Base-by-base conservation (phyloP, 2,113 vertebrate genomes). In the Pyrgilauda ruficollis region DNA sequence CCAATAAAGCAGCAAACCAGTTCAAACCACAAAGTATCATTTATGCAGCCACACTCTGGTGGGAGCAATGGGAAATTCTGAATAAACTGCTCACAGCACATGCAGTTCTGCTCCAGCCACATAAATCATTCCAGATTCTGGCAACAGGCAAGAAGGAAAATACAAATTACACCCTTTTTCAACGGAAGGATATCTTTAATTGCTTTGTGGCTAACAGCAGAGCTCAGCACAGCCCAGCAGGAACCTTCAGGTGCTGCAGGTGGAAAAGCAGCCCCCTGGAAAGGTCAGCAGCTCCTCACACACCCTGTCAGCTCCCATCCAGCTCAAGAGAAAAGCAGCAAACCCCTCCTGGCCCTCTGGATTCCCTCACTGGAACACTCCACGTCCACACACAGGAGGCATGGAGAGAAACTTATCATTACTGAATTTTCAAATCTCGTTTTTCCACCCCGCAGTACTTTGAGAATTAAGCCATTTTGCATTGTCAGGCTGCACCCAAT, bases 311-410 rank as follows among this genome's bases (percentile, higher is more conserved):
- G 64, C 77, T 91, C 80, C 59, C 35, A 66, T 18, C 41, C 63
- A 70, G 84, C 7, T 35, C 84, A 49, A 23, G 39, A 8, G 64
- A 46, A 26, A 47, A 6, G 33, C 43, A 35, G 35, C 6, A 9
- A 24, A 21, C 26, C 1, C 47, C 15, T 6, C 62, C 49, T 64
- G 49, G 17, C 24, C 7, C 64, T 35, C 15, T 41, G 39, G 19
- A 2, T 2, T 39, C 52, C 35, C 64, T 20, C 11, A 7, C 0
- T 1, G 22, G 23, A 27, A 7, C 4, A 5, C 28, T 58, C 63
- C 37, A 3, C 0, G 1, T 1, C 12, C 35, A 21, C 39, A 9
- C 5, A 15, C 33, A 41, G 5, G 17, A 15, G 4, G 7, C 1
- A 5, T 1, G 4, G 2, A 13, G 3, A 49, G 41, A 56, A 44